These are phyloP conservation scores for Pteropus rufus DNA, from an alignment of 2,797 vertebrate genomes.

Conservation along the genomic window DNA sequence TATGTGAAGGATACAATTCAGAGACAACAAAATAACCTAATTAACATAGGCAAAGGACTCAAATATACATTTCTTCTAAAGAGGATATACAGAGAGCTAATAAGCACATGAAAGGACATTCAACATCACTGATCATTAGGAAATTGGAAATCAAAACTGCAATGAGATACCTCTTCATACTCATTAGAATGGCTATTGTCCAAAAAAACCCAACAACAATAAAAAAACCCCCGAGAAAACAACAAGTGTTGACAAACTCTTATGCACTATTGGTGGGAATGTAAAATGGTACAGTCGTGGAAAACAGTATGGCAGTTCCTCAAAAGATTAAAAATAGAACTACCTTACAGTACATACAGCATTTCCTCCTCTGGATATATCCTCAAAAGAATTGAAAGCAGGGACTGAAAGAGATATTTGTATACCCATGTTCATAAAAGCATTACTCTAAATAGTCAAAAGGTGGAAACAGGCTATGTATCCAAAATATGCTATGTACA, in stretches of 20 bases:
- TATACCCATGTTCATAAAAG: not conserved
- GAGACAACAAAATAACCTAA: not conserved
- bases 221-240: not conserved
- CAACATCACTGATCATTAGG: not conserved
- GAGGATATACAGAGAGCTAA: not conserved
- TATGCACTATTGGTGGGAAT: not conserved
- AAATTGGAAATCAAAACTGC: not conserved
- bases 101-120: not conserved
- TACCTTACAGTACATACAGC: not conserved
- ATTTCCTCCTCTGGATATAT: not conserved
- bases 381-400: not conserved
- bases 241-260: not conserved
- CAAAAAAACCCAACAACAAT: not conserved
- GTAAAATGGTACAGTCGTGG: not conserved
- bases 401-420: not conserved
- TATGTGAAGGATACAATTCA: not conserved
- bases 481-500: not conserved
- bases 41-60: not conserved
- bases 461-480: not conserved
- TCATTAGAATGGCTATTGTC: not conserved
- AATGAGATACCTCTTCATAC: not conserved
- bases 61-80: not conserved
- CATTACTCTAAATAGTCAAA: not conserved
- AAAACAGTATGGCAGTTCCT: not conserved
- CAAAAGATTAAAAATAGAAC: not conserved